Evolutionary conservation across 1,140 invertebrate genomes (phyloP).

Genomic region (Helicoverpa armigera): DNA sequence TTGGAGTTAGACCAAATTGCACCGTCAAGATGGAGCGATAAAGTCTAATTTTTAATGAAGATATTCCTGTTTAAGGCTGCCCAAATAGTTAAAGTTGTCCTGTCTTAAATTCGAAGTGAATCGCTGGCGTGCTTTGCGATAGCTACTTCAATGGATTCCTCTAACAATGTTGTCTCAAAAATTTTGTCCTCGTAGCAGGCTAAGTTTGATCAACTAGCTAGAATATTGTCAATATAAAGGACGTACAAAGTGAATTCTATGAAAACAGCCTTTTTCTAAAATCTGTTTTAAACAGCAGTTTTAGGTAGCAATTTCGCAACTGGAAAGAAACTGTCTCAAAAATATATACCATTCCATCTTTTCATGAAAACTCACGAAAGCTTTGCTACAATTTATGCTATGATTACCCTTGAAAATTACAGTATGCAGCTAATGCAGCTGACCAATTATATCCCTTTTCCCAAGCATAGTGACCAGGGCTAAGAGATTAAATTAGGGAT

Average conservation of each 20-base stretch:
- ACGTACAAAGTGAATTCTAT: no score
- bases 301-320: no score
- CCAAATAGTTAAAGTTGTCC: conserved; percentile 57
- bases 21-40: conserved; percentile 56
- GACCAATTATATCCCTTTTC: no score
- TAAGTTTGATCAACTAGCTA: background rate
- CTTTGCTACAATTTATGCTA: no score
- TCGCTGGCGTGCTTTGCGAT: conserved; percentile 48
- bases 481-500: background rate
- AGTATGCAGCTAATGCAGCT: no score
- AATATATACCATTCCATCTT: no score
- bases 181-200: background rate
- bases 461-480: no score
- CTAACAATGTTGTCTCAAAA: conserved; percentile 43
- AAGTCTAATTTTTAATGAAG: conserved; percentile 48
- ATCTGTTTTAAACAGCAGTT: no score
- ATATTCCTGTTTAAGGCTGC: conserved; percentile 26
- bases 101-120: conserved; percentile 57
- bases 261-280: background rate
- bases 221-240: background rate
- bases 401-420: no score
- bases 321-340: no score
- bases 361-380: no score
- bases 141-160: conserved; percentile 36
- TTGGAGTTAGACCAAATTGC: conserved; percentile 17